Conservation (phyloP, 2,113 vertebrate species). For the Ptilorrhoa leucosticta region DNA sequence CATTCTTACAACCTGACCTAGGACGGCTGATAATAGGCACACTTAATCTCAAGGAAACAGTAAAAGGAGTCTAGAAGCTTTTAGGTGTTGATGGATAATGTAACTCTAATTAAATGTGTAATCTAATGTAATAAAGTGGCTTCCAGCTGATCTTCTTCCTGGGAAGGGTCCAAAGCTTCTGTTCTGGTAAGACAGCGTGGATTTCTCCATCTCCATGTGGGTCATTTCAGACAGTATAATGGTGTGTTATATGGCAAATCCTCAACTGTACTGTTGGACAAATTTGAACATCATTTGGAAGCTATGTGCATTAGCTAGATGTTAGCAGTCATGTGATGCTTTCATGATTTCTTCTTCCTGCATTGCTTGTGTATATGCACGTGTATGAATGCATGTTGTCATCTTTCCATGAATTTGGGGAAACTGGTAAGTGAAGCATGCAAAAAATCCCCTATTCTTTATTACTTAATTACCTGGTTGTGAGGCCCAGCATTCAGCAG, state of each 20-base stretch:
- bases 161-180: neutral
- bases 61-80: neutral
- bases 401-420: neutral
- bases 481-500: neutral
- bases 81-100: neutral
- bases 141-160: neutral
- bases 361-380: neutral
- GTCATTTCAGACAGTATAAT: neutral
- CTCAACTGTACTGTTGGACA: neutral
- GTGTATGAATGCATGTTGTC: neutral
- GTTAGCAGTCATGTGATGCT: neutral
- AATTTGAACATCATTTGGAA: neutral
- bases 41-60: neutral
- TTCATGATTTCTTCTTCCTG: neutral
- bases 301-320: neutral
- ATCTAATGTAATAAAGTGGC: neutral
- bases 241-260: neutral
- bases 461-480: slow-evolving; percentile 18
- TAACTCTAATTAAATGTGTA: neutral
- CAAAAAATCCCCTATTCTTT: neutral
- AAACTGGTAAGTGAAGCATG: neutral
- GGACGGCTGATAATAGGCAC: neutral
- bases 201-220: neutral
- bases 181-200: neutral
- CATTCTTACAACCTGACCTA: neutral